Base-by-base conservation (phyloP, 2,888 invertebrate species). In the Drosophila merina region DNA sequence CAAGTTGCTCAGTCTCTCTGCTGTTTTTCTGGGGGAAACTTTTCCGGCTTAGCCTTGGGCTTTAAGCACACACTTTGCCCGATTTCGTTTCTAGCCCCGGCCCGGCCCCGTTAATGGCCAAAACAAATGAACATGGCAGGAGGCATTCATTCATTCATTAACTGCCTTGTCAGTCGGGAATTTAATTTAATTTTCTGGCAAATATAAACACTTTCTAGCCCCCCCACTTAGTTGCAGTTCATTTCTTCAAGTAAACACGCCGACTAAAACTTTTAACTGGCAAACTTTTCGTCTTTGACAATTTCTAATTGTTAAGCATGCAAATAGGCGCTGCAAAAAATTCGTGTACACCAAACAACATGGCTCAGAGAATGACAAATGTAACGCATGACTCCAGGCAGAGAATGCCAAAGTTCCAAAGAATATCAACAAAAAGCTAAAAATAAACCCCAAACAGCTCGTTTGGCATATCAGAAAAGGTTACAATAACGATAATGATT, bases 41-140 rank as follows among this genome's bases (percentile, higher is more conserved):
- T 69, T 69, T 60, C 71, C 69, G 50, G 71, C 66, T 74, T 74
- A 57, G 67, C 60, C 38, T 76, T 47, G 50, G 72, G 67, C 76
- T 60, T 76, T 51, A 66, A 66, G 72, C 64, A 72, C 57, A 62
- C 40, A 62, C 42, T 50, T 59, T 59, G 51, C 26, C 38, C 54
- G 63, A 64, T 71, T 59, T 74, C 57, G 57, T 74, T 31, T 26
- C 47, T 14, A 0, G 9, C 36, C 28, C 44, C 3, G 3, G 28
- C 20, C 20, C 1, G 20, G 1, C 7, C 36, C 36, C 20, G 55
- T 56, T 72, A 73, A 72, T 72, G 67, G 74, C 67, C 73, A 51
- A 70, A 55, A 62, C 72, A 68, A 69, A 58, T 58, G 57, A 55
- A 58, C 40, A 52, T 51, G 44, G 30, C 66, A 10, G 33, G 47